Base-by-base conservation (phyloP, 2,113 vertebrate genomes). In the Corydoras sp. region DNA sequence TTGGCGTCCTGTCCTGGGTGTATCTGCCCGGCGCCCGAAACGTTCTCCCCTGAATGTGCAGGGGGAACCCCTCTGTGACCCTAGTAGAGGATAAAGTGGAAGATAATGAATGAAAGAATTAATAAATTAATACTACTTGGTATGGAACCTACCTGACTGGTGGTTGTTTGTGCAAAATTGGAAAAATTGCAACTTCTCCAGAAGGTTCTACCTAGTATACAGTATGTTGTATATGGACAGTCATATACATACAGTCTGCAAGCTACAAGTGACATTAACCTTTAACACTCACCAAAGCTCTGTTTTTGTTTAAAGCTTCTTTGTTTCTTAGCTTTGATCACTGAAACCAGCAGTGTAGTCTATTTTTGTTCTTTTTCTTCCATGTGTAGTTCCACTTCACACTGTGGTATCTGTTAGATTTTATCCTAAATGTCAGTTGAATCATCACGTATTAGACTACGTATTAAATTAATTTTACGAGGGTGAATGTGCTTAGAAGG, bases 371-470 rank as follows among this genome's bases (percentile, higher is more conserved):
- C 13, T 67, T 6, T 49, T 43, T 4, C 4, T 31, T 4, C 31
- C 50, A 8, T 49, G 2, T 55, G n/a, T 56, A n/a, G 13, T 71
- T 63, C 10, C n/a, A n/a, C n/a, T 53, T 66, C 30, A 67, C 30
- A 49, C 56, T 55, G 30, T n/a, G 11, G 32, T 71, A 12, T 58
- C 66, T 67, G 18, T 66, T 64, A 72, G 73, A 73, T 76, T 24
- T 75, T 61, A 75, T 68, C 30, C 62, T 48, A 69, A 72, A 58
- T 61, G 70, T 60, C 77, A 76, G 5, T 59, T 76, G 32, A 61
- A 77, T 68, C 50, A 58, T 64, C 51, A 71, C 70, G 77, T 69
- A 32, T 58, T 78, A 68, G 10, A 72, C 59, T 74, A 76, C 75
- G 35, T 43, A 43, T 43, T 43, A 43, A 43, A 43, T 43, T 43